Evolutionary conservation across 2,797 vertebrate genomes (phyloP), one percentile per base, ranked within the genome.

Genomic region (Tapirus indicus): DNA sequence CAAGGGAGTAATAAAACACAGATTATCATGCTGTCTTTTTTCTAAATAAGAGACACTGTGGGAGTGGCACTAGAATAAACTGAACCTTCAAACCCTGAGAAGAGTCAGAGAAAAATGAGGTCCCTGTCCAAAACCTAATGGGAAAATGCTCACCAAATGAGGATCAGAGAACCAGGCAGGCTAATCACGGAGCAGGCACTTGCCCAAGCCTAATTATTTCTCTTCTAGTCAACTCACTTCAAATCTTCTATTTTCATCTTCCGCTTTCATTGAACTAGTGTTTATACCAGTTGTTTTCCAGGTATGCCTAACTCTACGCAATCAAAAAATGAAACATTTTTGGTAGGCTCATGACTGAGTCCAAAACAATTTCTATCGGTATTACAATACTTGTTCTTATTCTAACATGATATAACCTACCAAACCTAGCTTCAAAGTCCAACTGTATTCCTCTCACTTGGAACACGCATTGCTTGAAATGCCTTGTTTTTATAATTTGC

Each of bases 1-100:
- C 6, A 62, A 86, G 68, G 72, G 71, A 96, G n/a, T 77, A 95
- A 96, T 69, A 80, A 96, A 93, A 88, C 32, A 69, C 23, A 85
- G 56, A 95, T 60, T 64, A 75, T 64, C 29, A 20, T 17, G 5
- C 12, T 18, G 16, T 75, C 49, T 89, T 89, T 38, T 89, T 90
- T 94, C 71, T 82, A 95, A 95, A 96, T 77, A 95, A 10, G 79
- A 79, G 62, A 86, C 47, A 25, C 75, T 60, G 38, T 64, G 29
- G 56, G n/a, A 60, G 58, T 29, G 14, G n/a, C 54, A 54, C 18
- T 78, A 35, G 23, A 68, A 58, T 82, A 77, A 96, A 95, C 18
- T 74, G 49, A 96, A 97, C 74, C 35, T 84, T 69, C 88, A 66
- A 93, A 88, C 71, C 71, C 64, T 17, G 20, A 90, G 69, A 84